These are phyloP conservation scores for Pteromalus puparum DNA, from an alignment of 1,140 invertebrate genomes.

Conservation along the genomic window DNA sequence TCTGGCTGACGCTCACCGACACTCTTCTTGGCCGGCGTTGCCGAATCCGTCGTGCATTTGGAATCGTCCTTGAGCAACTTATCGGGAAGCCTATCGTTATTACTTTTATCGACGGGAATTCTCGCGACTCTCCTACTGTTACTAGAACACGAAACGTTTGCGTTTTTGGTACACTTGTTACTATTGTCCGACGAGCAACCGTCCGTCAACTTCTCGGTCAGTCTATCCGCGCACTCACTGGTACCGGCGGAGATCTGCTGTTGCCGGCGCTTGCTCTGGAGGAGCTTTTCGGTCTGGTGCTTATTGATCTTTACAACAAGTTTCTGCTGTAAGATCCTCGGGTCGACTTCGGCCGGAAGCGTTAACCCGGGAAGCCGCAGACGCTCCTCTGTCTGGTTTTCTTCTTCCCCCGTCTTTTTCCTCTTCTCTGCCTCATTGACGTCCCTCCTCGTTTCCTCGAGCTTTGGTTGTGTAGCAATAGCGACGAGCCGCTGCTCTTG, in stretches of 20 bases:
- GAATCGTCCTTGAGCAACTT: constrained; percentile 36
- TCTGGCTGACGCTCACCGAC: constrained; percentile 9
- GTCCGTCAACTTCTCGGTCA: constrained; percentile 31
- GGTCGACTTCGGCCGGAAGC: constrained; percentile 31
- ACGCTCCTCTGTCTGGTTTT: neutral
- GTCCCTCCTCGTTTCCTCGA: neutral
- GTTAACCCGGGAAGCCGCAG: neutral
- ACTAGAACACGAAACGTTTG: constrained; percentile 17
- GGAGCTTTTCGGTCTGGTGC: constrained; percentile 36
- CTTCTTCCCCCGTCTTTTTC: neutral
- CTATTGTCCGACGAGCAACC: constrained; percentile 9
- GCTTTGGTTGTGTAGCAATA: neutral
- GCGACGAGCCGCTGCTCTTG: neutral
- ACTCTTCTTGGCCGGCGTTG: neutral
- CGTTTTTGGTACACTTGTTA: constrained; percentile 43
- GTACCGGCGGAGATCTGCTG: neutral
- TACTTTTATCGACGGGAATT: constrained; percentile 39
- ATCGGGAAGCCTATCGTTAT: constrained; percentile 44
- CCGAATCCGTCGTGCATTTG: constrained; percentile 9
- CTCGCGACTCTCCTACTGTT: neutral
- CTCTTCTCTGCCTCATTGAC: neutral
- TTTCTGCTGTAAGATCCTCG: constrained; percentile 3
- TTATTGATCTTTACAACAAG: constrained; percentile 36
- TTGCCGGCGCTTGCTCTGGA: constrained; percentile 25
- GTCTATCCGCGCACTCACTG: constrained; percentile 38